Base-by-base conservation (phyloP, 2,797 vertebrate genomes). In the Petrocephalus schoutedeni region DNA sequence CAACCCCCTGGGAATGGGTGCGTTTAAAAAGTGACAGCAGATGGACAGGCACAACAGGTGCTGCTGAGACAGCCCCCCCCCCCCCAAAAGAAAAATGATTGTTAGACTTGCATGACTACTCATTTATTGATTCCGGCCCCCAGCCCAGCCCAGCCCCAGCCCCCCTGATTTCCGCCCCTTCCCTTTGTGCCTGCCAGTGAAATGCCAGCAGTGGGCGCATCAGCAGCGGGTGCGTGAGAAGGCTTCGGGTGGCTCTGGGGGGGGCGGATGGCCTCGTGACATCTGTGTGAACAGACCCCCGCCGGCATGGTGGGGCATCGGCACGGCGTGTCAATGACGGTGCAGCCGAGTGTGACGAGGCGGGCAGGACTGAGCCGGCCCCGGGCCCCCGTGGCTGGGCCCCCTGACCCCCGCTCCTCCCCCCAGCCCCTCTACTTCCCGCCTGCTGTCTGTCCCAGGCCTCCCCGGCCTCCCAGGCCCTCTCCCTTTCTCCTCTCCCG, bases 71-170 rank as follows among this genome's bases (percentile, higher is more conserved):
- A 58, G 23, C 53, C 8, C 90, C 89, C 92, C 92, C 91, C 90
- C 92, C 89, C 91, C 88, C 89, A 94, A 95, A 74, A 74, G 67
- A 74, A 93, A 93, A 94, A 95, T 93, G 93, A 95, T 95, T 94
- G 93, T 95, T 95, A 93, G 93, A 95, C 93, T 95, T 94, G 93
- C 94, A 94, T 95, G 93, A 92, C 93, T 95, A 94, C 93, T 94
- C 93, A 92, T 95, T 93, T 95, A 95, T 96, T 94, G 95, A 96
- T 95, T 94, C 91, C 89, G 88, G 92, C 90, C 92, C 92, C 93
- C 92, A 90, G 89, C 89, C 82, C 80, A 53, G 23, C 59, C 82
- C 16, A 28, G 12, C 10, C 84, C 90, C 88, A 89, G 90, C 90
- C 41, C 77, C 82, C 58, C 64, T 67, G 53, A 59, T 28, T 61